Evolutionary conservation across 2,888 invertebrate species (phyloP).

Genomic region (Calliphora vomitoria): DNA sequence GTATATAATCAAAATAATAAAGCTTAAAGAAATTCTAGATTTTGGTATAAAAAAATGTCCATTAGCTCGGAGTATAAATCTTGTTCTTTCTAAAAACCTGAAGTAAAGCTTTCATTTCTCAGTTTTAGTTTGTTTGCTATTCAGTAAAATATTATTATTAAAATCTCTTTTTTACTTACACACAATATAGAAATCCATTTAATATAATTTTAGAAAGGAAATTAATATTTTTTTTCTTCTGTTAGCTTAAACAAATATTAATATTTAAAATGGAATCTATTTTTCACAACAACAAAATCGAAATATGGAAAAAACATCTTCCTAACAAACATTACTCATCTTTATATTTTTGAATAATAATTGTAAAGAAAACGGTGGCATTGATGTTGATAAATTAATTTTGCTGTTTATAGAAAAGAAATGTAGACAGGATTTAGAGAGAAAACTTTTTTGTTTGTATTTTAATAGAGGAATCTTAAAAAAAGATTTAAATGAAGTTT

Average conservation of each 20-base stretch:
- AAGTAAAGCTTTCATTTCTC: no score
- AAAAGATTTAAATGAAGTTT: not conserved
- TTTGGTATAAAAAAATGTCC: no score
- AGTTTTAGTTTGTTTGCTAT: no score
- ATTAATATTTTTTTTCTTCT: slow-evolving; percentile 47
- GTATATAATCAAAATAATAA: no score
- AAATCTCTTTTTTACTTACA: no score
- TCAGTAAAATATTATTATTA: no score
- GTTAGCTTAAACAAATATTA: not conserved
- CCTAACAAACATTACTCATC: slow-evolving; percentile 43
- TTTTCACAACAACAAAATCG: not conserved
- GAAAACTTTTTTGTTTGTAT: not conserved
- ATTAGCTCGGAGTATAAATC: no score
- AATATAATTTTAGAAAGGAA: slow-evolving; percentile 40
- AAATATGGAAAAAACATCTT: slow-evolving; percentile 27
- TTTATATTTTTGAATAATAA: slow-evolving; percentile 16
- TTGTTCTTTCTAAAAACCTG: no score
- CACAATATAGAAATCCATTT: not conserved
- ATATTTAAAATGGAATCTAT: slow-evolving; percentile 9
- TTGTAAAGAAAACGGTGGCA: slow-evolving; percentile 40
- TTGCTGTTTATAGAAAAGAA: slow-evolving; percentile 16
- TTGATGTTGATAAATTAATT: slow-evolving; percentile 66
- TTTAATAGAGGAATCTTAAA: not conserved
- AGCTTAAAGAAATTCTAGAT: no score
- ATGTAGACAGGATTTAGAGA: not conserved